Evolutionary conservation across 2,888 invertebrate species (phyloP).

Genomic region (Sarcophaga carnaria): DNA sequence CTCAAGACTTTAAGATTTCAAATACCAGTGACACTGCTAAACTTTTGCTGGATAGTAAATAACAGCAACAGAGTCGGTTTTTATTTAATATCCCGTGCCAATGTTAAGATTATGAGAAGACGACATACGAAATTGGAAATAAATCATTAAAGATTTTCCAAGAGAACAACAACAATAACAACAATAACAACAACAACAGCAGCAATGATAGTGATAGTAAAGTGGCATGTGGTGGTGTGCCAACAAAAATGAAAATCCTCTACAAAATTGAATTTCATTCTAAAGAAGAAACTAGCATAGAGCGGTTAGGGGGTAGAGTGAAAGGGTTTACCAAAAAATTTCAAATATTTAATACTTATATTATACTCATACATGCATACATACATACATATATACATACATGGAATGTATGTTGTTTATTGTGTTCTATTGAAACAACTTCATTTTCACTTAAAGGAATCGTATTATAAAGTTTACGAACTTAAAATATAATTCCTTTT

Average conservation of each 20-base stretch:
- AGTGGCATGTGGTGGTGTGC: background rate
- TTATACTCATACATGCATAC: background rate
- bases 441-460: constrained; percentile 23
- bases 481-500: constrained; percentile 75
- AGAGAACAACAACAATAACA: constrained; percentile 62
- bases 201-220: background rate
- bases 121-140: constrained; percentile 74
- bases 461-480: constrained; percentile 35
- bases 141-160: constrained; percentile 78
- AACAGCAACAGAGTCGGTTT: constrained; percentile 29
- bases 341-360: constrained; percentile 61
- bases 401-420: constrained; percentile 36
- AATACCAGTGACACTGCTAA: constrained; percentile 55
- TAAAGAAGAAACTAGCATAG: background rate
- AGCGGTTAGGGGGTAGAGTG: background rate
- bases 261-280: constrained; percentile 60
- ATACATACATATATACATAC: constrained; percentile 66
- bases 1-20: constrained; percentile 56
- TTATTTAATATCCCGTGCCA: constrained; percentile 6
- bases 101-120: constrained; percentile 65
- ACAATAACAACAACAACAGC: constrained; percentile 38
- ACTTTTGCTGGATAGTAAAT: constrained; percentile 54
- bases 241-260: constrained; percentile 63
- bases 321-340: constrained; percentile 53
- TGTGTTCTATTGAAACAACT: constrained; percentile 51